A percentile compares a stretch with the other conserved stretches of the same genome.
Evolutionary conservation across 2,797 vertebrate genomes (phyloP).

Genomic region (Clarias laeviceps): DNA sequence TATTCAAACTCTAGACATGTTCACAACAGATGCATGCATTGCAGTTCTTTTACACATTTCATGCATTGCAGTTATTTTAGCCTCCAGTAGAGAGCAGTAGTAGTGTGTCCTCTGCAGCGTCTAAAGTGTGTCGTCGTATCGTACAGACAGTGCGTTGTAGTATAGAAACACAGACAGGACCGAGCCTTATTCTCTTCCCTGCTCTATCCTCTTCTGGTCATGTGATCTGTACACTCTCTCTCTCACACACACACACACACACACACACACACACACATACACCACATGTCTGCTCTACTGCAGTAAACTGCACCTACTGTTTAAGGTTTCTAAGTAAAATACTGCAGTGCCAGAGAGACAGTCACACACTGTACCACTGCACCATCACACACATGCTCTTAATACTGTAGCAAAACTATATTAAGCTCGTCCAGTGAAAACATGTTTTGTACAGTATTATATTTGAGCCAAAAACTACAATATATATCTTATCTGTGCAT

Average conservation of each 20-base stretch:
- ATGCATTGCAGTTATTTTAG: conserved; percentile 51
- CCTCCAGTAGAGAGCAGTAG: conserved; percentile 73
- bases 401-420: background rate
- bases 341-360: conserved; percentile 14
- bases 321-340: conserved; percentile 26
- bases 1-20: background rate
- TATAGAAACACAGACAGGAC: conserved; percentile 22
- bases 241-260: conserved; percentile 8
- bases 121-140: background rate
- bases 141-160: background rate
- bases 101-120: background rate
- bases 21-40: conserved; percentile 29
- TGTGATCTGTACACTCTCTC: conserved; percentile 24
- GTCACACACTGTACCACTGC: background rate
- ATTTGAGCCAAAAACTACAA: background rate
- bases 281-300: conserved; percentile 33
- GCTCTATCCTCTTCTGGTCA: conserved; percentile 34
- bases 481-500: no score
- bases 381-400: background rate
- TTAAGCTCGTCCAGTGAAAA: no score
- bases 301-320: conserved; percentile 23
- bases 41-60: conserved; percentile 30
- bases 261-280: conserved; percentile 7
- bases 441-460: background rate
- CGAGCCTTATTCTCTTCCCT: conserved; percentile 17